phyloP scores from a whole-genome alignment of 2,888 invertebrate species.

The Drosophila melanocephala region DNA sequence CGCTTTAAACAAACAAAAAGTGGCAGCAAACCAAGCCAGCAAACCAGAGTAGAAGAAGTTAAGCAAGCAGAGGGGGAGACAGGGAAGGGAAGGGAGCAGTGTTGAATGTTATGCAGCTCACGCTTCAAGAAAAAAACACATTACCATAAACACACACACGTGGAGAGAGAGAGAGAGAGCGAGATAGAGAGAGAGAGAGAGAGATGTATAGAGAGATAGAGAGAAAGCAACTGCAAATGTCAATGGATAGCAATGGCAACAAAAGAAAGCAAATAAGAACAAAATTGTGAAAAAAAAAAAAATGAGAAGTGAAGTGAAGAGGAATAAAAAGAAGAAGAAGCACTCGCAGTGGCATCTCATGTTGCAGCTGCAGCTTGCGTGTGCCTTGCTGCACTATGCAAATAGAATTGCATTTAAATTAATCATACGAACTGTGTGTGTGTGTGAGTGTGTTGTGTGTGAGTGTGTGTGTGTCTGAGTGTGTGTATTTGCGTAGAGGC shows the following conservation, averaged over 20 bases:
- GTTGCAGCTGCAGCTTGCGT: constrained; percentile 1
- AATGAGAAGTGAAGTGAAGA: background rate
- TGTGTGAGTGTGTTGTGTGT: constrained; percentile 6
- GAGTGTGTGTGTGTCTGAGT: background rate
- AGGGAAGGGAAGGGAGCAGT: background rate
- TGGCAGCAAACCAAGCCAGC: constrained; percentile 18
- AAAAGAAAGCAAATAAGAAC: constrained; percentile 19
- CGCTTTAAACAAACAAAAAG: constrained; percentile 61
- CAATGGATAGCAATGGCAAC: constrained; percentile 28
- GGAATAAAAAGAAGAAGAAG: background rate
- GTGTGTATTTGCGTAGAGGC: constrained; percentile 7
- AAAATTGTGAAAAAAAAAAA: constrained; percentile 11
- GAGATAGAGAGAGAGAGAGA: background rate
- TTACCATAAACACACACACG: constrained; percentile 46
- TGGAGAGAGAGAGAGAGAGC: background rate
- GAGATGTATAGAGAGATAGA: background rate
- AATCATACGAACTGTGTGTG: constrained; percentile 71
- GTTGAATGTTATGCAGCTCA: constrained; percentile 43
- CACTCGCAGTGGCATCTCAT: constrained; percentile 27
- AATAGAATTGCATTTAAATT: constrained; percentile 79
- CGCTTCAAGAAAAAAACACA: constrained; percentile 68
- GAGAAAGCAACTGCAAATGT: constrained; percentile 25
- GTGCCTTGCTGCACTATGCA: constrained; percentile 51
- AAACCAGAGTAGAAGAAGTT: background rate
- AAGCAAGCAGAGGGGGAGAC: background rate